These are phyloP conservation scores for Tachuris rubrigastra DNA, from an alignment of 2,113 vertebrate species.

Conservation along the genomic window DNA sequence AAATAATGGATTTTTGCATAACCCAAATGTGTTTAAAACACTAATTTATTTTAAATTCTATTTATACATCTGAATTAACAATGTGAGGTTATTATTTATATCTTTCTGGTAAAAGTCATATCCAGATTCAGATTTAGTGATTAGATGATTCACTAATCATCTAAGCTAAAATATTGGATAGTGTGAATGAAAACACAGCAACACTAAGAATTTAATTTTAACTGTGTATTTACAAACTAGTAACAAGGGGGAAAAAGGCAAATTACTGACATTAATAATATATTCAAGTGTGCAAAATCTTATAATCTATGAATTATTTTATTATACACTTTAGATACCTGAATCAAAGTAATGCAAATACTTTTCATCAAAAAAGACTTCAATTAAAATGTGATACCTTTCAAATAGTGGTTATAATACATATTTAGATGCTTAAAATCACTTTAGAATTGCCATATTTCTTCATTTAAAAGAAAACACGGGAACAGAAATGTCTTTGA, in stretches of 20 bases:
- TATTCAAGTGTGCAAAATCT: neutral
- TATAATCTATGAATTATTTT: neutral
- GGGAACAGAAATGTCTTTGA: neutral
- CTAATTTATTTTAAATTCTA: neutral
- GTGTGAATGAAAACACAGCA: neutral
- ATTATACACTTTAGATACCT: neutral
- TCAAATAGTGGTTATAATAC: neutral
- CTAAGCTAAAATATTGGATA: neutral
- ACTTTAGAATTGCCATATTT: neutral
- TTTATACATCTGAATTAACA: neutral
- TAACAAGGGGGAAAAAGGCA: neutral
- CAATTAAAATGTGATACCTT: neutral
- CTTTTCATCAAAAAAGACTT: neutral
- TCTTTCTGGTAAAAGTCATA: neutral
- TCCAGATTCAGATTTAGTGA: neutral
- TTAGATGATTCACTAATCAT: neutral
- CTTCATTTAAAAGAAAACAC: slow-evolving; percentile 7
- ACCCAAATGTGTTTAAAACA: neutral
- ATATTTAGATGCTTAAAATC: neutral
- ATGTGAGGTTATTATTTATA: neutral
- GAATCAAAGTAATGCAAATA: neutral
- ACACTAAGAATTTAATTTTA: neutral
- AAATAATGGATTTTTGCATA: neutral
- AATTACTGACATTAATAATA: neutral
- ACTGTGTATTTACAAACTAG: neutral